Conservation (phyloP, 2,797 vertebrate genomes). For the Novumbra hubbsi region DNA sequence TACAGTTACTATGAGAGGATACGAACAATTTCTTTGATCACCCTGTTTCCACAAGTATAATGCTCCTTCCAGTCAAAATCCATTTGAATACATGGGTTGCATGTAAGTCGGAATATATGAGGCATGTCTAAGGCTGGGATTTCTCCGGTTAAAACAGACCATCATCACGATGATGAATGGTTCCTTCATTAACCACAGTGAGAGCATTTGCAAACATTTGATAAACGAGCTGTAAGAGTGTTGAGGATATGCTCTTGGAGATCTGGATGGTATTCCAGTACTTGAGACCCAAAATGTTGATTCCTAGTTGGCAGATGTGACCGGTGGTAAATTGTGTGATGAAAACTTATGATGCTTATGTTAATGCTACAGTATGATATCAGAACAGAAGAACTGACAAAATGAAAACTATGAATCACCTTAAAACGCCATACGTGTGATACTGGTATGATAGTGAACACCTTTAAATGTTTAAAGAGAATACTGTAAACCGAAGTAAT, state of each 20-base stretch:
- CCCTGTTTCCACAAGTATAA: neutral
- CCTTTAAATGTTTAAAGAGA: neutral
- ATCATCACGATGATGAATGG: slow-evolving; percentile 82
- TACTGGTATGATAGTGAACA: neutral
- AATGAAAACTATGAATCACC: neutral
- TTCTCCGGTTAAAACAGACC: slow-evolving; percentile 76
- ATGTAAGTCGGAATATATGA: slow-evolving; percentile 21
- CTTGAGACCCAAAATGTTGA: neutral
- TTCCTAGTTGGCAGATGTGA: neutral
- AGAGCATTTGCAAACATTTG: slow-evolving; percentile 82
- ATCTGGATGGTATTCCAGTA: slow-evolving; percentile 1
- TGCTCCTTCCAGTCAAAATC: slow-evolving; percentile 9
- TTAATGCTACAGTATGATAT: neutral
- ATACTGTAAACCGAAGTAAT: neutral
- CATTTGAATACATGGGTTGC: slow-evolving; percentile 24
- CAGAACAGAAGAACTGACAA: neutral
- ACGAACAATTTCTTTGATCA: neutral
- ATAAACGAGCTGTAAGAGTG: slow-evolving; percentile 69
- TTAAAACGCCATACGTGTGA: neutral
- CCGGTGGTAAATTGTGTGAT: neutral
- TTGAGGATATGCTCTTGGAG: slow-evolving; percentile 48
- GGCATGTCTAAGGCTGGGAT: slow-evolving; percentile 57
- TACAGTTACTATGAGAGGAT: neutral
- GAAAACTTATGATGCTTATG: neutral
- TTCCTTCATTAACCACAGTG: slow-evolving; percentile 76